Evolutionary conservation across 2,888 invertebrate genomes (phyloP), one percentile per base, ranked within the genome.

Genomic region (Chrysomela aeneicollis): DNA sequence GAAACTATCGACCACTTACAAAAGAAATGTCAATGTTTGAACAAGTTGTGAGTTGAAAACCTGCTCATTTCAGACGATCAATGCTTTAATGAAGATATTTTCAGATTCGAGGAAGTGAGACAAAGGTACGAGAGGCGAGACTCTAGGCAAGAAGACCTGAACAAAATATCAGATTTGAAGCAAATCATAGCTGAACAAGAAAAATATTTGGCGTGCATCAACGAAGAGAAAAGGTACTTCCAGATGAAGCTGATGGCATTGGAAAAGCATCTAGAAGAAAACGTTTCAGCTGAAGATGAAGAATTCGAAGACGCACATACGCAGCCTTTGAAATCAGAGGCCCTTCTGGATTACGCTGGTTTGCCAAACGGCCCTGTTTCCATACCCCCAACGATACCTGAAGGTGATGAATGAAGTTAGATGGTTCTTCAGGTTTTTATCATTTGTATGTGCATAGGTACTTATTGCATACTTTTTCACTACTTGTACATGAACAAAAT

Each of bases 11-110:
- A 88, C 53, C 87, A 88, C 77, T 79, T 88, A 67, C 87, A 86
- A 21, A 85, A 87, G 62, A 88, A 88, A 71, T 88, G 88, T 68
- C 86, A 86, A 12, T 88, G 88, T 76, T 77, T 88, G 62, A 85
- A 87, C 22, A 88, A 88, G 81, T 83, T 88, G 88, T 88, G 76
- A 87, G 88, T 86, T 26, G 4, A n/a, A n/a, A n/a, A n/a, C n/a
- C n/a, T n/a, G n/a, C n/a, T n/a, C n/a, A n/a, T n/a, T n/a, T n/a
- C n/a, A n/a, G n/a, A n/a, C n/a, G n/a, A n/a, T n/a, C n/a, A n/a
- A n/a, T n/a, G n/a, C n/a, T n/a, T n/a, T n/a, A n/a, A n/a, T n/a
- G n/a, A n/a, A n/a, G n/a, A n/a, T n/a, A n/a, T 37, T 49, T 51
- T 18, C 50, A 87, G 87, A 70, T 87, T 87, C 71, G 87, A 87